Percentiles rank a stretch among this genome's conserved stretches.
Evolutionary conservation across 2,113 vertebrate genomes (phyloP).

Genomic region (Vidua macroura): DNA sequence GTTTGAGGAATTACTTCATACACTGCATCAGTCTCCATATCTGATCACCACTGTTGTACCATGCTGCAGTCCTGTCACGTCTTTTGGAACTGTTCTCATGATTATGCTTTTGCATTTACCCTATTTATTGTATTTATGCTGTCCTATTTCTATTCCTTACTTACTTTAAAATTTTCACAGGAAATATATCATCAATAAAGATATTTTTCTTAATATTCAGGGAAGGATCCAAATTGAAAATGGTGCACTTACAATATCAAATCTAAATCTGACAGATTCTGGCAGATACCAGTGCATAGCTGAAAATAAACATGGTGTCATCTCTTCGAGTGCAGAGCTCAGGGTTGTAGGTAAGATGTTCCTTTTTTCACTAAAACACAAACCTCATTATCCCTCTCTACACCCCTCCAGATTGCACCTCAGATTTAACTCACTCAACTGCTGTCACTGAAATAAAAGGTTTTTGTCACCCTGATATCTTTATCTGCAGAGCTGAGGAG

Average conservation of each 20-base stretch:
- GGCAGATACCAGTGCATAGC: slow-evolving; percentile 97
- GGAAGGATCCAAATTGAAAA: slow-evolving; percentile 91
- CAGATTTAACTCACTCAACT: neutral
- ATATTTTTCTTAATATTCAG: slow-evolving; percentile 78
- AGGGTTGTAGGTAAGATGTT: slow-evolving; percentile 88
- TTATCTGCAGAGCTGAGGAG: neutral
- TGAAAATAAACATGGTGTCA: slow-evolving; percentile 93
- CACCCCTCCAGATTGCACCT: neutral
- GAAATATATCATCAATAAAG: slow-evolving; percentile 55
- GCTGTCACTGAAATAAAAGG: neutral
- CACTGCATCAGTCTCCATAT: neutral
- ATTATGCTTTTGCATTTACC: neutral
- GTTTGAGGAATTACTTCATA: neutral
- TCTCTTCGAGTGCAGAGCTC: slow-evolving; percentile 89
- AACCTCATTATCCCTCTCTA: neutral
- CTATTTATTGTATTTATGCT: neutral
- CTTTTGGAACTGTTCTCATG: neutral
- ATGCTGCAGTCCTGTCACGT: neutral
- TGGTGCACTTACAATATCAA: slow-evolving; percentile 86
- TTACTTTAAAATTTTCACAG: slow-evolving; percentile 30
- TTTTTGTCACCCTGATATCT: neutral
- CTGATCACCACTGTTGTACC: neutral
- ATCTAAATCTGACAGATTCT: slow-evolving; percentile 88
- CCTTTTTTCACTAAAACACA: neutral
- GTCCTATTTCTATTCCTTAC: neutral